Evolutionary conservation across 35 echinoderm and acorn worm species (phyloP).

Genomic region (Amphiura filiformis): DNA sequence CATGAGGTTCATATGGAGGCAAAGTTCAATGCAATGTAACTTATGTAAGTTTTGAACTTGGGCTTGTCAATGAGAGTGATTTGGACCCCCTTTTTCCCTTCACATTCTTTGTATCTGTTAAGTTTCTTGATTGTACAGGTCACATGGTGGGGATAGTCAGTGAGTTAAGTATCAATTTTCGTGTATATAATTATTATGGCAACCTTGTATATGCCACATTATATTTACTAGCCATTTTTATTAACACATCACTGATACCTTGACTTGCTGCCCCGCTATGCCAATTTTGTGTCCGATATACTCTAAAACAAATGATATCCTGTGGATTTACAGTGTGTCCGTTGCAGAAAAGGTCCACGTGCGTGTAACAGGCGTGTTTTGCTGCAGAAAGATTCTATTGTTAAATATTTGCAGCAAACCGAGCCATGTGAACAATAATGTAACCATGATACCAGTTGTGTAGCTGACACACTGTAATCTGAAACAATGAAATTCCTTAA

Average conservation of each 20-base stretch:
- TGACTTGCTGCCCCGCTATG: not conserved
- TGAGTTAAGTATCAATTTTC: not conserved
- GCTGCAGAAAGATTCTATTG: not conserved
- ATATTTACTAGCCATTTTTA: not conserved
- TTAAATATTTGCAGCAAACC: not conserved
- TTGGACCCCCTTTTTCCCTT: not conserved
- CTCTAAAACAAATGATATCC: not conserved
- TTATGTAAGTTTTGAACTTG: no score
- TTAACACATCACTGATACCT: not conserved
- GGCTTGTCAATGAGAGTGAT: not conserved
- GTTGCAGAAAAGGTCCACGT: not conserved
- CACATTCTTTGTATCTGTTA: not conserved
- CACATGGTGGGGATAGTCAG: not conserved
- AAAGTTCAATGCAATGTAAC: no score
- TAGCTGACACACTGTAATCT: no score
- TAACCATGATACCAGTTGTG: not conserved
- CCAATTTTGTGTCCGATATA: not conserved
- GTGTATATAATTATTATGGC: not conserved
- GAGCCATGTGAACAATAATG: not conserved
- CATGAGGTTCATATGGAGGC: not conserved
- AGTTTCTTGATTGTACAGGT: not conserved
- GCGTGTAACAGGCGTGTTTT: not conserved
- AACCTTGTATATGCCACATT: not conserved
- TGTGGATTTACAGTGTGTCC: not conserved
- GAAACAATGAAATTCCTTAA: no score